Base-by-base conservation (phyloP, 2,797 vertebrate genomes). In the Numenius phaeopus region DNA sequence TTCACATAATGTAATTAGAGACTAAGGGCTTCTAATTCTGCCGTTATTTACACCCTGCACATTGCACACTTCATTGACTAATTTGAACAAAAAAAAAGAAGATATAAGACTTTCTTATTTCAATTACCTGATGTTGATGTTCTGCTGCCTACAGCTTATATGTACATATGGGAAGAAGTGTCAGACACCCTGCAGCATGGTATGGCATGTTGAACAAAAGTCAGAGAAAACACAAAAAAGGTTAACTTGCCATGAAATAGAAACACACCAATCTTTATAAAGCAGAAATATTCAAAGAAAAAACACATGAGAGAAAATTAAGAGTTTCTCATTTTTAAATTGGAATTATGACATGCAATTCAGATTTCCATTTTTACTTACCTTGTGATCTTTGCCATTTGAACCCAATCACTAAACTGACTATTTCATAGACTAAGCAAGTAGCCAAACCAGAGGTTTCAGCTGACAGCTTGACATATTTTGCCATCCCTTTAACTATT, bases 1-100 rank as follows among this genome's bases (percentile, higher is more conserved):
- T 97, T 95, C 92, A 95, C 58, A 78, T 91, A 94, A 94, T 86
- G 42, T 94, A 97, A 96, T 97, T 97, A 96, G 81, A 96, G 89
- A 91, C 78, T 96, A 95, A 96, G 83, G 81, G 83, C 47, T 92
- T 95, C 82, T 96, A 95, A 95, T 94, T 96, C 94, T 95, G 54
- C 57, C 0, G 1, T 90, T 97, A 94, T 94, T 96, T 97, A 96
- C 86, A 96, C 49, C 52, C 52, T 62, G 67, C 39, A 78, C 75
- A 57, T 66, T 73, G 83, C 58, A 94, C 70, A 89, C 79, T 96
- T 94, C 72, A 61, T 40, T 88, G 92, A 87, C 81, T 95, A 94
- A 94, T 94, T 72, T 87, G 71, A 96, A 96, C 37, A 14, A 83
- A 90, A 86, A 88, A 71, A 75, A 69, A 22, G 14, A 91, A 94